phyloP scores from a whole-genome alignment of 2,113 vertebrate species.

The Paramisgurnus dabryanus region DNA sequence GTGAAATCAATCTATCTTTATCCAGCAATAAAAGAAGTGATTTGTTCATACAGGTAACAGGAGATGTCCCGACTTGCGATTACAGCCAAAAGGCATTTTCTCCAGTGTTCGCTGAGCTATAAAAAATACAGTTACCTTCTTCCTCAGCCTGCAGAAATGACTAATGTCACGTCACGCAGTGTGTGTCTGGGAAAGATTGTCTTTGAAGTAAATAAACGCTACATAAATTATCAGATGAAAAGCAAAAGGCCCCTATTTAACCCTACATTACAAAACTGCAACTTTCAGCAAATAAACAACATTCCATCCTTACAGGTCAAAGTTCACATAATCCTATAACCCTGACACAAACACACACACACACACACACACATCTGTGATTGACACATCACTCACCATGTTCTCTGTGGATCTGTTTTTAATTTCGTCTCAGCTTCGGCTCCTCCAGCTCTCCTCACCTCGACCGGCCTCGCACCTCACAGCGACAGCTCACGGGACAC shows the following conservation, averaged over 20 bases:
- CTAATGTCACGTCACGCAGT: neutral
- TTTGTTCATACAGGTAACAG: neutral
- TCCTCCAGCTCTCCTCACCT: constrained; percentile 35
- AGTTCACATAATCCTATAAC: neutral
- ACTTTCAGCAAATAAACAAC: too few relatives aligned
- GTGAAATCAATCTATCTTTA: neutral
- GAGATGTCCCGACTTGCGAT: neutral
- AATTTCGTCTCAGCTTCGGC: constrained; percentile 4
- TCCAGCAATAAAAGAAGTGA: constrained; percentile 3
- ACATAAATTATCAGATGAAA: neutral
- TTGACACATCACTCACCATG: constrained; percentile 6
- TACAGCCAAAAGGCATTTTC: neutral
- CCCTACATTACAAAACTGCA: neutral
- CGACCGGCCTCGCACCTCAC: constrained; percentile 6
- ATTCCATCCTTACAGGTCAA: too few relatives aligned
- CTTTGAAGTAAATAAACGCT: neutral
- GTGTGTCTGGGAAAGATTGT: neutral
- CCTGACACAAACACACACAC: neutral
- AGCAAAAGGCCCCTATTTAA: neutral
- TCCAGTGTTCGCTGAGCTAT: neutral
- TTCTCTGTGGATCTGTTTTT: constrained; percentile 34
- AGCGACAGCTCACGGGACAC: constrained; percentile 9
- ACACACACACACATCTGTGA: neutral
- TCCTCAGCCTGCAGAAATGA: neutral
- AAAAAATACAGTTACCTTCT: neutral